Conservation (phyloP, 2,888 invertebrate genomes). For the Hydroisotoma schaefferi region DNA sequence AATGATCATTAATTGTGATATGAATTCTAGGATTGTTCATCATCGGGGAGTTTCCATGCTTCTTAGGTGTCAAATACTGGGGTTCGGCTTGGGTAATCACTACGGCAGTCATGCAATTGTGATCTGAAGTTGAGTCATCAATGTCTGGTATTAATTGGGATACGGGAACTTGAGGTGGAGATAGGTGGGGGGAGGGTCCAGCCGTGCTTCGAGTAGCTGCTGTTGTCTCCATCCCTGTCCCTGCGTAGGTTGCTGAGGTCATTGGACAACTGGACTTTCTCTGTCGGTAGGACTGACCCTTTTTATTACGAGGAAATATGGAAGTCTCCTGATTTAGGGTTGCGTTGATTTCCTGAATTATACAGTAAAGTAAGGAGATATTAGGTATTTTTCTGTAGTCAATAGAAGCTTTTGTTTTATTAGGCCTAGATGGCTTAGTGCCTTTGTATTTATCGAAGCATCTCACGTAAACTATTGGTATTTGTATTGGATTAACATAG, state of each 20-base stretch:
- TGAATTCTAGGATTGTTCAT: background rate
- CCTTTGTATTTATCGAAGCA: no score
- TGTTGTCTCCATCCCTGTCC: conserved; percentile 32
- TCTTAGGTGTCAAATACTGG: background rate
- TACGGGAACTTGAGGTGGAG: conserved; percentile 25
- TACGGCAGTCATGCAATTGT: background rate
- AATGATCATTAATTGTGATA: conserved; percentile 9
- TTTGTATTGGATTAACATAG: no score
- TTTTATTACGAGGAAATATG: conserved; percentile 62
- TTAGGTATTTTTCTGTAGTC: background rate
- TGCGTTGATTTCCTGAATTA: conserved; percentile 61
- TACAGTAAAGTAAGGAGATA: background rate
- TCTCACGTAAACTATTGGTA: no score
- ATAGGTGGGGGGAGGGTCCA: conserved; percentile 17
- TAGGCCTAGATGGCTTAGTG: no score
- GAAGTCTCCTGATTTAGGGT: conserved; percentile 83
- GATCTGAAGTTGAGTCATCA: conserved; percentile 25
- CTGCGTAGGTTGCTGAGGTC: conserved; percentile 38
- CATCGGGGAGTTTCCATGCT: background rate
- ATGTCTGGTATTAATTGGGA: conserved; percentile 28
- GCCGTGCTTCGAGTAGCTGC: conserved; percentile 17
- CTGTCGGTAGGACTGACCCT: conserved; percentile 21
- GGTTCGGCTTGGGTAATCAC: background rate
- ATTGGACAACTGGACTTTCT: conserved; percentile 34
- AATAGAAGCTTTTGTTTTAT: no score